Conservation (phyloP, 2,888 invertebrate species). For the Alviniconcha strummeri region DNA sequence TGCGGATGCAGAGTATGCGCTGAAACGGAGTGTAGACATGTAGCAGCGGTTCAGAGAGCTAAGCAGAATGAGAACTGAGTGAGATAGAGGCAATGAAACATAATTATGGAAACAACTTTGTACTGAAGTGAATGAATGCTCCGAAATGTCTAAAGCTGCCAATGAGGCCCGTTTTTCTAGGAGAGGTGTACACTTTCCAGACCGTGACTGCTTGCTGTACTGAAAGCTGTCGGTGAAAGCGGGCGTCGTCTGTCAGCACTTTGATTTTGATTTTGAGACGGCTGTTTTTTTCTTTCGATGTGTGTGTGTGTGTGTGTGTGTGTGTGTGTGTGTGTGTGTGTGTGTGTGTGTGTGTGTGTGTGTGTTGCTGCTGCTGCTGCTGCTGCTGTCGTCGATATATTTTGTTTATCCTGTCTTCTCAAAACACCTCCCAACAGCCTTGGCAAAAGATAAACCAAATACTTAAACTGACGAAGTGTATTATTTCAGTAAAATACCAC, state of each 20-base stretch:
- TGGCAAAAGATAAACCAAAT: not conserved
- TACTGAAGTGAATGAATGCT: not conserved
- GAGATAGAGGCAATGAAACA: no score
- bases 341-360: conserved; percentile 9
- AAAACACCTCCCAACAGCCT: no score
- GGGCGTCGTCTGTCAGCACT: not conserved
- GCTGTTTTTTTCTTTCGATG: not conserved
- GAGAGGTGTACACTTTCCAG: no score
- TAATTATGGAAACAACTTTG: not conserved
- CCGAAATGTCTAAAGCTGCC: not conserved
- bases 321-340: conserved; percentile 13
- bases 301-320: conserved; percentile 13
- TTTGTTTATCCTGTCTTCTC: no score
- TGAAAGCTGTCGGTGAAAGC: not conserved
- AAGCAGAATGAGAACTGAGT: not conserved
- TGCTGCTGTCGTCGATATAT: no score
- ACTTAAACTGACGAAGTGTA: not conserved
- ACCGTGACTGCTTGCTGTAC: no score
- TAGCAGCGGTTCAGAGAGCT: not conserved
- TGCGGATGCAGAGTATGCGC: not conserved
- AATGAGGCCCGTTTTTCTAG: not conserved
- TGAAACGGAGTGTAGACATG: not conserved
- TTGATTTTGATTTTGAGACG: not conserved
- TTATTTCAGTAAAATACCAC: not conserved
- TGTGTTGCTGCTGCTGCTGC: not conserved